Evolutionary conservation across 2,888 invertebrate genomes (phyloP), one percentile per base, ranked within the genome.

Genomic region (Kryphioiulus occultus): DNA sequence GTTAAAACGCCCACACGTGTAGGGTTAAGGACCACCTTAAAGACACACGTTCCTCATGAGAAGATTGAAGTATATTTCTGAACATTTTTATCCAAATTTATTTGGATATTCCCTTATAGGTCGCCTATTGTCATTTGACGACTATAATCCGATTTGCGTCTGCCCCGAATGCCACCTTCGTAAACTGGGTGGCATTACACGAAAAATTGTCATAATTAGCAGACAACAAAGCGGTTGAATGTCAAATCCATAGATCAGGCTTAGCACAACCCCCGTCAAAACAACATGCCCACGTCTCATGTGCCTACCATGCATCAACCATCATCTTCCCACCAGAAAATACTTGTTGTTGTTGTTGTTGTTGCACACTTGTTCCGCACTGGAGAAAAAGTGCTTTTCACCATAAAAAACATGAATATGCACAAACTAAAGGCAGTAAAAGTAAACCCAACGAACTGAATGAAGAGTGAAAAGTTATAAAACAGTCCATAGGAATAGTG

Each of bases 161-260:
- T 68, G 68, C 26, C 68, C 68, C 68, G 68, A 68, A 68, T 68
- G 68, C 22, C 68, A 26, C 68, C 68, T 68, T 68, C 68, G 68
- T 68, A 68, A 68, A 68, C 68, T 68, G 68, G 68, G 68, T 68
- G 68, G 68, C 26, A 68, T 68, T 68, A 68, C 68, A 68, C 22
- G 68, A 53, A 68, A 68, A 68, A 68, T 12, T 68, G 68, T 68
- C 68, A 68, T 68, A 68, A 68, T 68, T 68, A 68, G 68, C 68
- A 68, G 68, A 68, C 68, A 68, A 68, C 68, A 68, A 68, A 68
- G 68, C 68, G 68, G 68, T 68, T 68, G 68, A 68, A 68, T 68
- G 68, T 68, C 68, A 68, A 68, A 68, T 26, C 26, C 68, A 68
- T 68, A 68, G 10, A 68, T 68, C 68, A 68, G 68, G 68, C 68